Base-by-base conservation (phyloP, 2,113 vertebrate species). In the Elgaria multicarinata region DNA sequence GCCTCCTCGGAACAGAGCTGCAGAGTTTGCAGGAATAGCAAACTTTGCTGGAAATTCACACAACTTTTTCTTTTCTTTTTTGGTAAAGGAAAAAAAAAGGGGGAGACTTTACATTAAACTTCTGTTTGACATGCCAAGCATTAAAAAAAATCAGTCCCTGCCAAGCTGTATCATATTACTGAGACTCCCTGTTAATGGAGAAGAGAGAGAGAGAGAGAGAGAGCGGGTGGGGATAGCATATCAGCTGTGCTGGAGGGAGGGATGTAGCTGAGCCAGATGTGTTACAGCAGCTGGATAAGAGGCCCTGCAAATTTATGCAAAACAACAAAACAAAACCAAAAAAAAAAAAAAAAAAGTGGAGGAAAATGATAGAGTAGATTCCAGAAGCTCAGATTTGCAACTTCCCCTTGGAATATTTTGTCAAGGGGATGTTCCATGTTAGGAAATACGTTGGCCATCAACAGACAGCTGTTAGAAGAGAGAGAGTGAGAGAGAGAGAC, bases 101-200 rank as follows among this genome's bases (percentile, higher is more conserved):
- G 0, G 31, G 55, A 92, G 93, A 90, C 94, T 96, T 94, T 95
- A 95, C 95, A 95, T 95, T 93, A 90, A 96, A 91, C 55, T 50
- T 91, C 90, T 74, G 90, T 89, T 89, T 92, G 94, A 92, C 66
- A 92, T 91, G 94, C 92, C 94, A 95, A 64, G 93, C 90, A 62
- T 62, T 62, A 62, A 62, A 62, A 62, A 22, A 20, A 18, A 53
- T 90, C 42, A 90, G 93, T 88, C 84, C 53, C 89, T 87, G 95
- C 96, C 96, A 97, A 96, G 91, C 10, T 66, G 93, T 64, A 87
- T 96, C 95, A 28, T 91, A 20, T 97, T 96, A 95, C 96, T 53
- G 92, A 92, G 94, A 94, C 93, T 91, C 93, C 92, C 86, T 87
- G 90, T 82, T 88, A 36, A 94, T 94, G 94, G 93, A 53, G 1